These are phyloP conservation scores for Bugulina stolonifera DNA, from an alignment of 2,888 invertebrate species.

Conservation along the genomic window DNA sequence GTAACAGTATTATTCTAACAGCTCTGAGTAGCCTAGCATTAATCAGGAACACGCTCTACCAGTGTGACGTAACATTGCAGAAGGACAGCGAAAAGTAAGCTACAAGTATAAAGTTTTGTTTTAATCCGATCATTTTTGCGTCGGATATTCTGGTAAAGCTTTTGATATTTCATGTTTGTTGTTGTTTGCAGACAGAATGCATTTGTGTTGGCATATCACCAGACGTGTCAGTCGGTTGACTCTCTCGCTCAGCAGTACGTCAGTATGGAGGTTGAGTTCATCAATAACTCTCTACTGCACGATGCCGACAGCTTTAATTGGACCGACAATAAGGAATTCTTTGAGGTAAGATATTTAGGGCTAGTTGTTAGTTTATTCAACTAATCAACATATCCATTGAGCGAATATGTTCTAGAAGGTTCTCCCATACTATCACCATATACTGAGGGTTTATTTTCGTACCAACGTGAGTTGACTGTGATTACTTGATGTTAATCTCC, in stretches of 20 bases:
- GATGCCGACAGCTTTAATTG: constrained; percentile 48
- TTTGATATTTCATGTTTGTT: background rate
- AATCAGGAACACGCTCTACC: constrained; percentile 4
- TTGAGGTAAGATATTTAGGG: too few relatives aligned
- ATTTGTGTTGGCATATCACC: constrained; percentile 40
- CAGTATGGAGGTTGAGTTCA: constrained; percentile 40
- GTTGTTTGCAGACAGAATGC: constrained; percentile 40
- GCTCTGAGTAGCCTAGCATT: constrained; percentile 13
- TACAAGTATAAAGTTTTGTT: background rate
- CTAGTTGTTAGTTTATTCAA: too few relatives aligned
- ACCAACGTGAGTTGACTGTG: too few relatives aligned
- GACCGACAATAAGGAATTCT: constrained; percentile 45
- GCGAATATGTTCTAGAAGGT: too few relatives aligned
- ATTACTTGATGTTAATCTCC: too few relatives aligned
- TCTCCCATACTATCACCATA: too few relatives aligned
- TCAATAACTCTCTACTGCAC: constrained; percentile 42
- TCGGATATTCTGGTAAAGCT: too few relatives aligned
- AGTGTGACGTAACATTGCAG: constrained; percentile 11
- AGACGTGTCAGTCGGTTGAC: constrained; percentile 44
- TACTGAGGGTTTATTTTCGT: too few relatives aligned
- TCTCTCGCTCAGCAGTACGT: constrained; percentile 38
- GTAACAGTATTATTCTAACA: constrained; percentile 10
- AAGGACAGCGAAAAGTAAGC: constrained; percentile 4
- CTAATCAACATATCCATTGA: too few relatives aligned
- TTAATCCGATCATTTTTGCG: too few relatives aligned